A percentile compares a stretch with the other conserved stretches of the same genome.
phyloP scores from a whole-genome alignment of 2,113 vertebrate species.

The Illadopsis cleaveri region DNA sequence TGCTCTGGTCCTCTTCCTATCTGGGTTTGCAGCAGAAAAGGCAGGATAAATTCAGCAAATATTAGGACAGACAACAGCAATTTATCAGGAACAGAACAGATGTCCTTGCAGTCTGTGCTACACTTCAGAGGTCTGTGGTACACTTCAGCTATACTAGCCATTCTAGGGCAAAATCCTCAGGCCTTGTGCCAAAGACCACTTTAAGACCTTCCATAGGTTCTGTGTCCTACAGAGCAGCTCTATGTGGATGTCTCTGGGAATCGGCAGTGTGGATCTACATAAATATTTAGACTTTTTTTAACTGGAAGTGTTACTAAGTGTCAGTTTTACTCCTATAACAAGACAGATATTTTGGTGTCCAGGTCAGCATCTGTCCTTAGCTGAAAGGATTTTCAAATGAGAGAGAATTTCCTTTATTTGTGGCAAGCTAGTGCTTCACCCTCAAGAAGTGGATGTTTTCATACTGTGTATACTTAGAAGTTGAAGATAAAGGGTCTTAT shows the following conservation, averaged over 20 bases:
- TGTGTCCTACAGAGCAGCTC: not conserved
- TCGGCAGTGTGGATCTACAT: not conserved
- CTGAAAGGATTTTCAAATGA: not conserved
- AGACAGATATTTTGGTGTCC: not conserved
- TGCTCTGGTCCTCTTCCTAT: not conserved
- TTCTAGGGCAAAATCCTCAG: not conserved
- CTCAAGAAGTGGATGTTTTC: not conserved
- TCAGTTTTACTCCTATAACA: not conserved
- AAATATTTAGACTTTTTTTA: not conserved
- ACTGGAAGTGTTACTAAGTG: not conserved
- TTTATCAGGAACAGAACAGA: not conserved
- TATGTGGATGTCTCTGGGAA: fast-evolving
- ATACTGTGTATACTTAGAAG: not conserved
- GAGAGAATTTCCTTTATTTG: not conserved
- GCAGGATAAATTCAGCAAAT: not conserved
- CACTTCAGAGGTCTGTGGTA: too few relatives aligned
- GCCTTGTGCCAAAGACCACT: not conserved
- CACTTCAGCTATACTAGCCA: not conserved
- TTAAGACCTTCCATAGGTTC: fast-evolving
- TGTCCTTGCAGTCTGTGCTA: not conserved
- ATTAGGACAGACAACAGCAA: not conserved
- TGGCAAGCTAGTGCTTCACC: not conserved
- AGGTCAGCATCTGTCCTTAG: not conserved
- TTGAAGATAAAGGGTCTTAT: not conserved
- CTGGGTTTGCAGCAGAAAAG: not conserved